Percentiles rank a stretch among this genome's conserved stretches.
Evolutionary conservation across 2,888 invertebrate species (phyloP).

Genomic region (Eristalis pertinax): DNA sequence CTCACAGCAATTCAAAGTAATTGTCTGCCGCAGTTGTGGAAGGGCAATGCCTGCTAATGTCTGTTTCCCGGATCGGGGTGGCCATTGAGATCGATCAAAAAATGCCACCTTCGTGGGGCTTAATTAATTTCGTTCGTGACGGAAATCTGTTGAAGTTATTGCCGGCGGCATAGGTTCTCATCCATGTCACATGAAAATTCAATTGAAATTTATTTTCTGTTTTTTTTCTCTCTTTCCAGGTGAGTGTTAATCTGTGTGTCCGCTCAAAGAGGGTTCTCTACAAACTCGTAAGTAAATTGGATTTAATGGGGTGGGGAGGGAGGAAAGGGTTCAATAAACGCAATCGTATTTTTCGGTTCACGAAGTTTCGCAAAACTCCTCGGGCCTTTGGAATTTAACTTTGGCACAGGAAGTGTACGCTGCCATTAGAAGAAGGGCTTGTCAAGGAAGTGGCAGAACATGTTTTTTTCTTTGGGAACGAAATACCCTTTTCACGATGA

Average conservation of each 20-base stretch:
- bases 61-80: too few species aligned
- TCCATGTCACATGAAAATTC: not conserved
- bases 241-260: constrained; percentile 12
- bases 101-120: too few species aligned
- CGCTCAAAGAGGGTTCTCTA: not conserved
- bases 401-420: not conserved
- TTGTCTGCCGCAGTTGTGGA: not conserved
- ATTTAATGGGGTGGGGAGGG: too few species aligned
- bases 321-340: not conserved
- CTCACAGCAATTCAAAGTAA: constrained; percentile 31
- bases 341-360: not conserved
- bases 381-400: not conserved
- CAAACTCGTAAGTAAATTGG: not conserved
- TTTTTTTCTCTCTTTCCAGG: constrained; percentile 39
- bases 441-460: not conserved
- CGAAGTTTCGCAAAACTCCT: not conserved
- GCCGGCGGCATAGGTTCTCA: not conserved
- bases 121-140: not conserved
- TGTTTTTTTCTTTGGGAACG: too few species aligned
- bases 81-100: not conserved
- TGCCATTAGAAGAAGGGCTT: not conserved
- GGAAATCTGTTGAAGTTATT: constrained; percentile 1
- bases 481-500: too few species aligned
- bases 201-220: not conserved
- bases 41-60: not conserved